Evolutionary conservation across 2,113 vertebrate species (phyloP), one percentile per base, ranked within the genome.

Genomic region (Ovis canadensis): DNA sequence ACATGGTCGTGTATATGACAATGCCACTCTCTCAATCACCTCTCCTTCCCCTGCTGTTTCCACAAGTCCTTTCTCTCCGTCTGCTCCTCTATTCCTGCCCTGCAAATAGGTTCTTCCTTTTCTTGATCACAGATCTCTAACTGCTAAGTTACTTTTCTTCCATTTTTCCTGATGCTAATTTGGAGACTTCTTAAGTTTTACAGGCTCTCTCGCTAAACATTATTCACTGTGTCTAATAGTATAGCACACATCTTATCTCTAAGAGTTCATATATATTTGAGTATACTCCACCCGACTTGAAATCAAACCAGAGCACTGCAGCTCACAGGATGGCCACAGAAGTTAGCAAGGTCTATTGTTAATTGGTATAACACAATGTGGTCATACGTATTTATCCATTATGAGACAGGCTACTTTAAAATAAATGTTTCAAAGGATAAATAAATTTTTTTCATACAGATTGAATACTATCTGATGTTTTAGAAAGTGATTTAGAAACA

Each of bases 371-470:
- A 78, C 54, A 83, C 81, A 94, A 40, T 21, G 10, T 31, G 40
- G 60, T 57, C 62, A 57, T 59, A 14, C 11, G 21, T 55, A 55
- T 74, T 77, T 93, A 52, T 52, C 23, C 27, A 94, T 74, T 83
- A 55, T 17, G 88, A 59, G 62, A 78, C 96, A 88, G n/a, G 11
- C 33, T 77, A 48, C 59, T 92, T 89, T 50, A 62, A 95, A 81
- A 74, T 77, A 50, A 29, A 91, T 82, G 31, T 74, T 90, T 97
- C 60, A 87, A 85, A 96, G 60, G 54, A 55, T 94, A 83, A 88
- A 43, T 59, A 59, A 57, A 12, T 31, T 90, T 90, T 97, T 97
- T 59, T 50, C 83, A 67, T 77, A 54, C 3, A 67, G 33, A 88
- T 78, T 78, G 82, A n/a, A 77, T 82, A 59, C 27, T 55, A 62